Conservation (phyloP, 2,113 vertebrate genomes). For the Corvus hawaiiensis region DNA sequence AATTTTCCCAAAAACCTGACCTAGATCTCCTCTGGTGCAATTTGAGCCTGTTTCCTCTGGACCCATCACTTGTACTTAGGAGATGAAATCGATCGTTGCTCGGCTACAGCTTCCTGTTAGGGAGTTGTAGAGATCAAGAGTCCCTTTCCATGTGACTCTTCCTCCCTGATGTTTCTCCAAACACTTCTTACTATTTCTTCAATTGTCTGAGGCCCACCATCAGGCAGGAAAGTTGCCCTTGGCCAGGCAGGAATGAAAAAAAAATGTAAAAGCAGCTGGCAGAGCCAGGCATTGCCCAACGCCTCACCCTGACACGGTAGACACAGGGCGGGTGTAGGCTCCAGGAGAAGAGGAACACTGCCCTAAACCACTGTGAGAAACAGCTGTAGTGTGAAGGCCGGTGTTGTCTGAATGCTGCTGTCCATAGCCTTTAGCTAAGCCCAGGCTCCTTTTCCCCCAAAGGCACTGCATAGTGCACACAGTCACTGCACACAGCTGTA, state of each 20-base stretch:
- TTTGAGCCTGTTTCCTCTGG: neutral
- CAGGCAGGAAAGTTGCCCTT: neutral
- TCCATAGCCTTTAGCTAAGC: neutral
- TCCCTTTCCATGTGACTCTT: neutral
- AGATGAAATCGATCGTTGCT: accelerated
- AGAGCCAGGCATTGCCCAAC: neutral
- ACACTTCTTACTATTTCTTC: neutral
- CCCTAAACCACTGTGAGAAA: neutral
- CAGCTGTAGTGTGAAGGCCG: neutral
- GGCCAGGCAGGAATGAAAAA: neutral
- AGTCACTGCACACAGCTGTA: neutral
- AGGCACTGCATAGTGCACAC: accelerated
- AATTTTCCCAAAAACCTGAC: neutral
- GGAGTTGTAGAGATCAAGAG: neutral
- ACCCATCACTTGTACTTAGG: neutral
- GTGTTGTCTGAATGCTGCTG: neutral
- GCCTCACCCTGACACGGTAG: accelerated
- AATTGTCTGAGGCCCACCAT: neutral
- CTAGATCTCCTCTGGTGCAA: neutral
- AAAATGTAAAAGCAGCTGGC: neutral
- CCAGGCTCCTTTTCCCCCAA: neutral
- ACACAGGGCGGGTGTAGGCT: neutral
- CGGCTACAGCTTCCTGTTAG: accelerated
- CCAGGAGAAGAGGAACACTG: neutral
- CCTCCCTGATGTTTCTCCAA: neutral